Conservation (phyloP, 2,888 invertebrate genomes). For the Agriopis aurantiaria region DNA sequence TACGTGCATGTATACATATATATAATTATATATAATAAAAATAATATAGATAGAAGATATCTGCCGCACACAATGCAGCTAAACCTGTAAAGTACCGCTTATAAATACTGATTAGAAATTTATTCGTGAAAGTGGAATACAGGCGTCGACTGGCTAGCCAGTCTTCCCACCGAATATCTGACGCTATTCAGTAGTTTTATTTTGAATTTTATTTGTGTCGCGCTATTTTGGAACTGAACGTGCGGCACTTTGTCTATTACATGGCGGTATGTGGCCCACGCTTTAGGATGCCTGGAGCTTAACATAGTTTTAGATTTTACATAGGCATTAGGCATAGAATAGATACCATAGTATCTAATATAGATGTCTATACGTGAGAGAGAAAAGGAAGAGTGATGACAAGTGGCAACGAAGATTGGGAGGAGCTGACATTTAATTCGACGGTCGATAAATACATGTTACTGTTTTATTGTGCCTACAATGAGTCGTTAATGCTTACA, state of each 20-base stretch:
- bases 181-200: constrained; percentile 83
- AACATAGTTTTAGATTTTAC: constrained; percentile 33
- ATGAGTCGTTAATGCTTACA: constrained; percentile 46
- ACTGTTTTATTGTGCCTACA: constrained; percentile 16
- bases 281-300: constrained; percentile 61
- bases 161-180: constrained; percentile 71
- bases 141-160: constrained; percentile 62
- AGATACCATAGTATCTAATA: not conserved
- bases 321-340: not conserved
- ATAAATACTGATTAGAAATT: constrained; percentile 60
- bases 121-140: constrained; percentile 67
- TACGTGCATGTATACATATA: too few relatives aligned
- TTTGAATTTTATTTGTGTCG: constrained; percentile 86
- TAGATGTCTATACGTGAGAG: not conserved
- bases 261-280: constrained; percentile 74
- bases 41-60: not conserved
- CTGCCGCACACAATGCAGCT: not conserved
- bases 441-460: constrained; percentile 11
- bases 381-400: not conserved
- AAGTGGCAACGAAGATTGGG: constrained; percentile 8
- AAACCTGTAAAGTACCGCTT: constrained; percentile 28
- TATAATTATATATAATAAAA: too few relatives aligned
- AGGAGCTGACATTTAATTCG: constrained; percentile 26
- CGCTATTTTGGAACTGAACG: constrained; percentile 82
- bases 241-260: constrained; percentile 81